These are phyloP conservation scores for Rostratula benghalensis DNA, from an alignment of 2,113 vertebrate genomes.

Conservation along the genomic window DNA sequence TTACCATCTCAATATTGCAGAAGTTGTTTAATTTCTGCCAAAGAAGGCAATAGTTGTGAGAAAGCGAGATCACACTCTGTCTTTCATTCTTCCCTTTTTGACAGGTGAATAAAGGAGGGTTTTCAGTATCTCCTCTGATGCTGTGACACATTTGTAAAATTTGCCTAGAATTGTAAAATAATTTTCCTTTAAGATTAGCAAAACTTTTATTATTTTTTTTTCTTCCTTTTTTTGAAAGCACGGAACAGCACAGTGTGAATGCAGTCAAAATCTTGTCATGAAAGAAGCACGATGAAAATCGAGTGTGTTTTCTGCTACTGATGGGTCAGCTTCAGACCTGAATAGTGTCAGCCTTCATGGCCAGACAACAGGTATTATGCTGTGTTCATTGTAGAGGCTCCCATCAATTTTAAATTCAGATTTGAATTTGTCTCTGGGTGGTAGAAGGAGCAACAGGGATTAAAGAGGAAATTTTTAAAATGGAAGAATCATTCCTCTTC, in stretches of 20 bases:
- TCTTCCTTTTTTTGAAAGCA: neutral
- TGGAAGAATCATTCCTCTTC: neutral
- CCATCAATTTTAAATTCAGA: neutral
- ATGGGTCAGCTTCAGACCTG: neutral
- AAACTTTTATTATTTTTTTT: neutral
- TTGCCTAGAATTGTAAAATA: constrained; percentile 33
- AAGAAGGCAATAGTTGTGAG: constrained; percentile 28
- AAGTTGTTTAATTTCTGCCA: constrained; percentile 63
- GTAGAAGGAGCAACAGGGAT: neutral
- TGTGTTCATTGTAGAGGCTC: neutral
- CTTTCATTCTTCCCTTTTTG: constrained; percentile 34
- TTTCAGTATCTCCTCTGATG: constrained; percentile 23
- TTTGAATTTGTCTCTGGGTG: neutral
- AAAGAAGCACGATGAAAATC: neutral
- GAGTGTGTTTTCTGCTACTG: neutral
- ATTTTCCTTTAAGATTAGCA: constrained; percentile 12
- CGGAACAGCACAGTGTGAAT: neutral
- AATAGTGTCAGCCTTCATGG: neutral
- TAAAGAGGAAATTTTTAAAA: neutral
- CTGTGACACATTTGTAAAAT: constrained; percentile 36
- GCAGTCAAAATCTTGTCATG: neutral
- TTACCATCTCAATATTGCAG: constrained; percentile 54
- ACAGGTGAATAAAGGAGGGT: constrained; percentile 50
- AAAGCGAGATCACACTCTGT: constrained; percentile 40
- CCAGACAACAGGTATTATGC: neutral